Evolutionary conservation across 2,113 vertebrate genomes (phyloP).

Genomic region (Mormoops blainvillei): DNA sequence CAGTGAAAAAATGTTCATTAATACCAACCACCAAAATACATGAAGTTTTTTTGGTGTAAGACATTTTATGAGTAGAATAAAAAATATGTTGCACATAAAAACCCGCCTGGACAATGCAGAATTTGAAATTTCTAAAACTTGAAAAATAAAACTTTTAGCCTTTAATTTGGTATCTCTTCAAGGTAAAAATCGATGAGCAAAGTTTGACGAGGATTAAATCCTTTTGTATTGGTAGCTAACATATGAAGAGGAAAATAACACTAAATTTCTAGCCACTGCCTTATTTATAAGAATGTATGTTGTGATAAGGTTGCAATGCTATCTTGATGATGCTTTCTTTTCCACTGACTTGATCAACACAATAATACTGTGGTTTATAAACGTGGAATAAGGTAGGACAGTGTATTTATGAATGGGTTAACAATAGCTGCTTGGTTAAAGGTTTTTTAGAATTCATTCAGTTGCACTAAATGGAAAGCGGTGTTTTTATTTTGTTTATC

Average conservation of each 20-base stretch:
- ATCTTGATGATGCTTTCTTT: not conserved
- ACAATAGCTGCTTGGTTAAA: not conserved
- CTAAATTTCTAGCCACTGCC: not conserved
- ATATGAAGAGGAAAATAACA: not conserved
- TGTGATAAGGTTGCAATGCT: not conserved
- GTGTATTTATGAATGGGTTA: not conserved
- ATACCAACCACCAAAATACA: not conserved
- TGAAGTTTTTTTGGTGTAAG: not conserved
- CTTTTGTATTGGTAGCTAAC: not conserved
- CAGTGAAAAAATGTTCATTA: not conserved
- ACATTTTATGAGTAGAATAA: not conserved
- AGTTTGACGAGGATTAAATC: not conserved
- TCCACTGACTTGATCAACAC: not conserved
- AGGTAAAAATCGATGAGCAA: not conserved
- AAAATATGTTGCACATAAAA: not conserved
- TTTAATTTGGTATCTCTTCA: not conserved
- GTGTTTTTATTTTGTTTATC: constrained; percentile 23
- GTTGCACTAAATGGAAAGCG: not conserved
- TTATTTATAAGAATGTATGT: not conserved
- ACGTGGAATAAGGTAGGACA: not conserved
- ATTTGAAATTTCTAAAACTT: constrained; percentile 1
- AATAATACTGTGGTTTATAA: not conserved
- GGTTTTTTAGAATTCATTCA: not conserved
- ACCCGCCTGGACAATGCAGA: not conserved
- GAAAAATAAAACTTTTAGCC: constrained; percentile 5